Evolutionary conservation across 2,113 vertebrate species (phyloP).

Genomic region (cattle (Bos taurus)): ARS-UCD2.0 NC_037356.1:36117501-36118000

Average conservation of each 20-base stretch:
- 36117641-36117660: neutral
- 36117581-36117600: neutral
- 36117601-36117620: neutral
- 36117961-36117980: neutral
- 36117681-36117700: neutral
- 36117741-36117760: neutral
- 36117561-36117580: neutral
- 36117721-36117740: neutral
- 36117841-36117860: neutral
- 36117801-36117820: neutral
- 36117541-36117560: neutral
- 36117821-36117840: neutral
- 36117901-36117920: neutral
- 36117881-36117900: neutral
- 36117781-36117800: neutral
- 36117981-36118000: neutral
- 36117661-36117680: neutral
- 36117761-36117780: neutral
- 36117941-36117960: neutral
- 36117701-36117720: neutral
- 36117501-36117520: neutral
- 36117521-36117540: neutral
- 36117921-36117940: neutral
- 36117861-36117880: neutral
- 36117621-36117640: neutral